These are phyloP conservation scores for Agonum fuliginosum DNA, from an alignment of 2,888 invertebrate species.

Conservation along the genomic window DNA sequence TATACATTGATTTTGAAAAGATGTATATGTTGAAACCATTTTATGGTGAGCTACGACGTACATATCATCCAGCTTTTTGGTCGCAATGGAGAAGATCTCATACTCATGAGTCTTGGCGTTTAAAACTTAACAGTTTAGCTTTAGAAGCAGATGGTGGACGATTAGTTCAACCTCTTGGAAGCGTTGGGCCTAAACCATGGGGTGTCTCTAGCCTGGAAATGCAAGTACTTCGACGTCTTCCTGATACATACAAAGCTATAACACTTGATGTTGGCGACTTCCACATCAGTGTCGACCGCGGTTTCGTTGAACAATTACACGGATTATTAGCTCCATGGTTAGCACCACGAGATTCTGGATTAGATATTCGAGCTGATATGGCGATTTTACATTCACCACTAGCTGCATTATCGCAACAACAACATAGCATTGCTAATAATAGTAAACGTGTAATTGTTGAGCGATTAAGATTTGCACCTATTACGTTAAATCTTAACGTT, in stretches of 20 bases:
- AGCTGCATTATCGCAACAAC: constrained; percentile 71
- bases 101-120: constrained; percentile 80
- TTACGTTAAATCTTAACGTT: constrained; percentile 79
- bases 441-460: constrained; percentile 71
- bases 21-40: constrained; percentile 93
- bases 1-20: constrained; percentile 86
- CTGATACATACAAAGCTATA: constrained; percentile 78
- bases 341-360: constrained; percentile 26
- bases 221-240: constrained; percentile 75
- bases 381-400: constrained; percentile 78
- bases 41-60: constrained; percentile 84
- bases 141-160: constrained; percentile 74
- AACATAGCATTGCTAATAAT: constrained; percentile 29
- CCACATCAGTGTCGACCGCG: constrained; percentile 81
- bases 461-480: constrained; percentile 77
- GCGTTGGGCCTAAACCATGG: constrained; percentile 36
- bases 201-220: constrained; percentile 76
- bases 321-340: constrained; percentile 73
- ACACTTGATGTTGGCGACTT: constrained; percentile 81
- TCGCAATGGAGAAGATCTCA: constrained; percentile 82
- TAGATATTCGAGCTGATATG: constrained; percentile 67
- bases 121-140: constrained; percentile 81
- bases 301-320: constrained; percentile 79
- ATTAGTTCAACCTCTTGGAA: constrained; percentile 71
- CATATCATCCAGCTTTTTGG: constrained; percentile 85